Conservation (phyloP, 2,113 vertebrate species). For the Erinaceus europaeus region DNA sequence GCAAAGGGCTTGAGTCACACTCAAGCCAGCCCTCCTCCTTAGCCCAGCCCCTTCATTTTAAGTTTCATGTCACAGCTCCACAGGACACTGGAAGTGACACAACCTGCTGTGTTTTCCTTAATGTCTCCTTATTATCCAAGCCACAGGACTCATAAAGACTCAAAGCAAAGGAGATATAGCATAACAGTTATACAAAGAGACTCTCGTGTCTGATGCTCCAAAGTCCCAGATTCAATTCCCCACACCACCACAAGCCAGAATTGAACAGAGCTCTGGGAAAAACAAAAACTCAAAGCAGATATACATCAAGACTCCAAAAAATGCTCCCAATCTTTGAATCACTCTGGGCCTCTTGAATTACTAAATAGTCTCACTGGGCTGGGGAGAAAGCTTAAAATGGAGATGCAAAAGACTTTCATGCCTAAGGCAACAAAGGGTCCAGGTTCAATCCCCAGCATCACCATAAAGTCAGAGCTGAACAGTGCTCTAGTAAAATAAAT, state of each 20-base stretch:
- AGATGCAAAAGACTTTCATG: too few species aligned
- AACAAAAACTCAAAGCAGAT: background rate
- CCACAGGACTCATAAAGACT: background rate
- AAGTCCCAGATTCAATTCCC: too few species aligned
- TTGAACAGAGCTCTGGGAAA: too few species aligned
- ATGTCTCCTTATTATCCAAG: background rate
- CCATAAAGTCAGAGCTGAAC: too few species aligned
- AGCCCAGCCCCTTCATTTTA: background rate
- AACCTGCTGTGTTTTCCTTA: background rate
- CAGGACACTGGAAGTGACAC: background rate
- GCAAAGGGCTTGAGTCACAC: background rate
- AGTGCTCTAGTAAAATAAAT: too few species aligned
- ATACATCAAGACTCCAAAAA: background rate
- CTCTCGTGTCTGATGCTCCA: too few species aligned
- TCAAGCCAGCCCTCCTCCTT: background rate
- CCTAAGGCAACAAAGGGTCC: too few species aligned
- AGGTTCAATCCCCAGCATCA: too few species aligned
- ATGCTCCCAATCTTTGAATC: background rate
- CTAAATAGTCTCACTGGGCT: slow-evolving; percentile 27
- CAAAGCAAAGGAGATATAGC: too few species aligned
- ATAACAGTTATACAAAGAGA: too few species aligned
- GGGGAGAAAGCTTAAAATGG: too few species aligned
- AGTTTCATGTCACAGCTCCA: background rate
- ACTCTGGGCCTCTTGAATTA: background rate
- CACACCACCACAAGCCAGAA: too few species aligned